Evolutionary conservation across 2,888 invertebrate genomes (phyloP).

Genomic region (Drosophila sordidula): DNA sequence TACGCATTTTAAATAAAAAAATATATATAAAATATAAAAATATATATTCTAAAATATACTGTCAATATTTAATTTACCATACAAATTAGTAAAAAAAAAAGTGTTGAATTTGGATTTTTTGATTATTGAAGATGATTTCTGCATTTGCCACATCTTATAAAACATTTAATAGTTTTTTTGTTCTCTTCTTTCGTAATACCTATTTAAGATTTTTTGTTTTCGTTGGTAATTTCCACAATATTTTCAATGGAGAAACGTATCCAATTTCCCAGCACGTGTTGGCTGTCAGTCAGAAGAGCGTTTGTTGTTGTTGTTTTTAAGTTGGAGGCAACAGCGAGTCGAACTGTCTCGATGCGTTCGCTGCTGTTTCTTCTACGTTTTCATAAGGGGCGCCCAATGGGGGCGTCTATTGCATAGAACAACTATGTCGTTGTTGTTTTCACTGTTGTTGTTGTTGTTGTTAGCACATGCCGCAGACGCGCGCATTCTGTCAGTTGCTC

Average conservation of each 20-base stretch:
- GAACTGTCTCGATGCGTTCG: conserved; percentile 28
- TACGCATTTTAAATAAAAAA: no score
- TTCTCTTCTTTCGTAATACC: no score
- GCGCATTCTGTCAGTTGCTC: conserved; percentile 73
- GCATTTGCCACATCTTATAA: no score
- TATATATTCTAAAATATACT: no score
- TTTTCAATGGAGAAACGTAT: not conserved
- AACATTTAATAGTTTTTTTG: no score
- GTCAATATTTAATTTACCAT: no score
- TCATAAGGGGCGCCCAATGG: conserved; percentile 4
- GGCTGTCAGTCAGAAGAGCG: conserved; percentile 51
- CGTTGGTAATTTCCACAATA: not conserved
- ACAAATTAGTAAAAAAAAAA: no score
- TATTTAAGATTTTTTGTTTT: no score
- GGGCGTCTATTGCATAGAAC: conserved; percentile 15
- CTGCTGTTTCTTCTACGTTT: not conserved
- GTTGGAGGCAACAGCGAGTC: conserved; percentile 26
- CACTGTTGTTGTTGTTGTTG: conserved; percentile 24
- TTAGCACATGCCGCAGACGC: conserved; percentile 56
- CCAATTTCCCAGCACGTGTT: conserved; percentile 55
- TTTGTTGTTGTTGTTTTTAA: conserved; percentile 28
- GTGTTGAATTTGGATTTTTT: not conserved
- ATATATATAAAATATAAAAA: no score
- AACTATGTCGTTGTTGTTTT: conserved; percentile 1
- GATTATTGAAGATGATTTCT: not conserved